Percentiles rank a stretch among this genome's conserved stretches.
Evolutionary conservation across 2,888 invertebrate species (phyloP).

Genomic region (Heliconius ismenius): DNA sequence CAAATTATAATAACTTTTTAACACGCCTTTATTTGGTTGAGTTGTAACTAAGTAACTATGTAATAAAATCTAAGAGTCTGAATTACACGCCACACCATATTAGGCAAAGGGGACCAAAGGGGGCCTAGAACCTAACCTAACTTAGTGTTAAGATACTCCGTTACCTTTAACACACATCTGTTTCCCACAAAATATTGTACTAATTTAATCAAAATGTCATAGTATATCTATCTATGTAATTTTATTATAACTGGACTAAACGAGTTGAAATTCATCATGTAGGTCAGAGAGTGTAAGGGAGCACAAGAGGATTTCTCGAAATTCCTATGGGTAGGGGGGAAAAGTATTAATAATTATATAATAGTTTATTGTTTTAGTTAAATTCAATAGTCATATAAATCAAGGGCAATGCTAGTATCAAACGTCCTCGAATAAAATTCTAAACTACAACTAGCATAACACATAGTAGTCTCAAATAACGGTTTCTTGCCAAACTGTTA

Average conservation of each 20-base stretch:
- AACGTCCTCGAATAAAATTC: background rate
- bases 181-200: too few species aligned
- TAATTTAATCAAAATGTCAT: too few species aligned
- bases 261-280: background rate
- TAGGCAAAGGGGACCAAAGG: too few species aligned
- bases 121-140: too few species aligned
- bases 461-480: slow-evolving; percentile 17
- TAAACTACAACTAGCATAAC: background rate
- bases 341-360: background rate
- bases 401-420: slow-evolving; percentile 14
- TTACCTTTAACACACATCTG: too few species aligned
- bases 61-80: too few species aligned
- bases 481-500: slow-evolving; percentile 50
- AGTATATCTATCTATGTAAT: background rate
- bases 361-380: background rate
- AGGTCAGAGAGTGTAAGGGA: background rate
- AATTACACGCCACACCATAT: too few species aligned
- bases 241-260: background rate
- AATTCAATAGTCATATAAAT: background rate
- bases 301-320: background rate
- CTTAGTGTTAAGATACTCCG: too few species aligned
- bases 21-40: too few species aligned
- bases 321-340: background rate
- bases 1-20: too few species aligned
- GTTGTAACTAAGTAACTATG: too few species aligned